These are phyloP conservation scores for Drosophila miranda DNA, from an alignment of 1,140 invertebrate genomes.

Conservation along the genomic window DNA sequence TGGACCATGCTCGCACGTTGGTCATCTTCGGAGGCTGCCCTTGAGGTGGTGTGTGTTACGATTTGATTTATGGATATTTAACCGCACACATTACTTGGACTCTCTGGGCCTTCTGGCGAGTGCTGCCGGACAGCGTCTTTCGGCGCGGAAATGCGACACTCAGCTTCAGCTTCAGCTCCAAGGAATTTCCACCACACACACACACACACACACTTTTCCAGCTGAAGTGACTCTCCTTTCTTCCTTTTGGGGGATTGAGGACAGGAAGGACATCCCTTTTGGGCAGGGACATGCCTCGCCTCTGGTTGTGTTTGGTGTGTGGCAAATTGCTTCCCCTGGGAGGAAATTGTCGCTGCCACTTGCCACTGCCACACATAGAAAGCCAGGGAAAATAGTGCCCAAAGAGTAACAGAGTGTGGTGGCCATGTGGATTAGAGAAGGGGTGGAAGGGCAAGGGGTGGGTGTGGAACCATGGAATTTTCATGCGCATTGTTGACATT, in stretches of 20 bases:
- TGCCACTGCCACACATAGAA: constrained; percentile 29
- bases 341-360: constrained; percentile 64
- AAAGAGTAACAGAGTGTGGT: constrained; percentile 16
- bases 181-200: constrained; percentile 47
- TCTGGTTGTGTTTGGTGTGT: constrained; percentile 46
- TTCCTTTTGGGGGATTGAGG: too few relatives aligned
- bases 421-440: constrained; percentile 13
- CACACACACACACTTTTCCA: constrained; percentile 17
- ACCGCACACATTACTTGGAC: constrained; percentile 76
- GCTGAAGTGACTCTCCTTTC: too few relatives aligned
- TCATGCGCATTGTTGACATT: constrained; percentile 81
- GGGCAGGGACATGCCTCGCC: constrained; percentile 13
- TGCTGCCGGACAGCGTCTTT: constrained; percentile 55
- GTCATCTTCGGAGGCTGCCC: constrained; percentile 55
- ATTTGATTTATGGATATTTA: constrained; percentile 81
- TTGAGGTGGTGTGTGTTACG: constrained; percentile 33
- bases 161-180: constrained; percentile 17
- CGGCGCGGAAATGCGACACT: constrained; percentile 55
- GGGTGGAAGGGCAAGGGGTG: constrained; percentile 19
- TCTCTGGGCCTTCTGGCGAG: constrained; percentile 20
- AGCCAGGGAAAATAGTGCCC: constrained; percentile 39
- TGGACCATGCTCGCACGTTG: constrained; percentile 44
- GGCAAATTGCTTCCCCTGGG: constrained; percentile 81
- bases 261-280: constrained; percentile 14
- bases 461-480: constrained; percentile 68